phyloP scores from a whole-genome alignment of 2,113 vertebrate genomes.

The rabbit (Oryctolagus cuniculus) region DNA sequence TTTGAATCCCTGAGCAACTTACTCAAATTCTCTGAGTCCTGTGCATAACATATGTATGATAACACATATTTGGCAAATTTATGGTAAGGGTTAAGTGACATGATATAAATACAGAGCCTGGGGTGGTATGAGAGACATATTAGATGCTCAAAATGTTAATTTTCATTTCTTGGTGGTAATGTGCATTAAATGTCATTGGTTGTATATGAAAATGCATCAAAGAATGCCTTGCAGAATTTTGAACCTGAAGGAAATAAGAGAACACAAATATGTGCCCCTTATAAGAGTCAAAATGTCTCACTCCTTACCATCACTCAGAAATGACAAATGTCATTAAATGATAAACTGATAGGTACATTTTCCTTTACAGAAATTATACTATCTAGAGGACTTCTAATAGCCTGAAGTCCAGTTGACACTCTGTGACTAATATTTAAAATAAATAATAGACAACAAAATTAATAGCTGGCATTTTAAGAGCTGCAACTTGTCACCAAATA shows the following conservation, averaged over 20 bases:
- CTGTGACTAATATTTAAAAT: constrained; percentile 75
- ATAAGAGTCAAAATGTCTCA: constrained; percentile 55
- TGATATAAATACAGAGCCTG: neutral
- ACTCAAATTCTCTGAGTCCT: constrained; percentile 30
- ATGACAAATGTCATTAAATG: constrained; percentile 68
- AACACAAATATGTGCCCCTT: neutral
- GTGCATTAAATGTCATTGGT: neutral
- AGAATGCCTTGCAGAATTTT: constrained; percentile 48
- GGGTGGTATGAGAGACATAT: neutral
- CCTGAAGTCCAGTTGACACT: constrained; percentile 66
- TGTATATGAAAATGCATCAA: constrained; percentile 34
- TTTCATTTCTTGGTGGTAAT: constrained; percentile 41
- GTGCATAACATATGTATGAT: neutral
- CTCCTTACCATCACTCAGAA: constrained; percentile 51
- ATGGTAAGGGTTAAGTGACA: constrained; percentile 39
- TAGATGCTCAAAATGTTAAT: constrained; percentile 26
- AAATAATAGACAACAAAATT: constrained; percentile 81
- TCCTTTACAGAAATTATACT: constrained; percentile 72
- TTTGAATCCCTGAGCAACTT: constrained; percentile 42
- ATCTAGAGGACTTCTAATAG: constrained; percentile 73
- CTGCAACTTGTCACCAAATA: constrained; percentile 78
- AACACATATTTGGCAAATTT: neutral
- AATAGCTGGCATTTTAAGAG: constrained; percentile 82
- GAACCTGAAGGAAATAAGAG: constrained; percentile 25
- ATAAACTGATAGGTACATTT: constrained; percentile 75